Percentiles rank a stretch among this genome's conserved stretches.
phyloP scores from a whole-genome alignment of 2,113 vertebrate genomes.

The Charadrius vociferus region DNA sequence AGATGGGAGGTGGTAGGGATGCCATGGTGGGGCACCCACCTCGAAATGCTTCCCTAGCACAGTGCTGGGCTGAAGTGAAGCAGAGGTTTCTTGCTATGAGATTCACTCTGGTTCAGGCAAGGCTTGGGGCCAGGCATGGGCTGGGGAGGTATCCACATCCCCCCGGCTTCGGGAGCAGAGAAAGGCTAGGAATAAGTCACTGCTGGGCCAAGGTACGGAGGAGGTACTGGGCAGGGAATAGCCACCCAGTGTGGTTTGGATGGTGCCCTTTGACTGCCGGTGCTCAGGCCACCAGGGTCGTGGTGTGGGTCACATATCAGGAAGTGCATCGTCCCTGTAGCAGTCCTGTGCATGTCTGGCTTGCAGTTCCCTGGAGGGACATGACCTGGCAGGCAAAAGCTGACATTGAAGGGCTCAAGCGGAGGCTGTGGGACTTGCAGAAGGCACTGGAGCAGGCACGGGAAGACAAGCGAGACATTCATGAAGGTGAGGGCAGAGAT shows the following conservation, averaged over 20 bases:
- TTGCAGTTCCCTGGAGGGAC: constrained; percentile 66
- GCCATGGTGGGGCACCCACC: background rate
- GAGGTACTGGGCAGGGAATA: background rate
- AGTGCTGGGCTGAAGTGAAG: accelerated
- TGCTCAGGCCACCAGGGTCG: background rate
- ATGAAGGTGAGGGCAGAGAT: constrained; percentile 59
- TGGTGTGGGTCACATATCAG: background rate
- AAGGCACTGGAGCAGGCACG: constrained; percentile 60
- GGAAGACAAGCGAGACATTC: constrained; percentile 73
- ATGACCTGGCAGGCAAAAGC: constrained; percentile 51
- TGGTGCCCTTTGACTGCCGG: background rate
- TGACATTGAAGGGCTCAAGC: constrained; percentile 59
- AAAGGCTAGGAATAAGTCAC: background rate
- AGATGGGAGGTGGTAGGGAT: background rate
- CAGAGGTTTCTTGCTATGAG: background rate
- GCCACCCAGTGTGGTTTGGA: background rate
- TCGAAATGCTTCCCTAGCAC: background rate
- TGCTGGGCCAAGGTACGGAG: background rate
- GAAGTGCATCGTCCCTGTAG: background rate
- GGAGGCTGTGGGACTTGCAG: constrained; percentile 63
- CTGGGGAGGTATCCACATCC: background rate
- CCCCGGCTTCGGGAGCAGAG: background rate
- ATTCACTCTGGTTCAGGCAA: background rate
- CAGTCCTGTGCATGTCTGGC: background rate
- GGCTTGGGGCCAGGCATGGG: background rate